phyloP scores from a whole-genome alignment of 2,797 vertebrate genomes.

The Acrossocheilus wenchowensis region DNA sequence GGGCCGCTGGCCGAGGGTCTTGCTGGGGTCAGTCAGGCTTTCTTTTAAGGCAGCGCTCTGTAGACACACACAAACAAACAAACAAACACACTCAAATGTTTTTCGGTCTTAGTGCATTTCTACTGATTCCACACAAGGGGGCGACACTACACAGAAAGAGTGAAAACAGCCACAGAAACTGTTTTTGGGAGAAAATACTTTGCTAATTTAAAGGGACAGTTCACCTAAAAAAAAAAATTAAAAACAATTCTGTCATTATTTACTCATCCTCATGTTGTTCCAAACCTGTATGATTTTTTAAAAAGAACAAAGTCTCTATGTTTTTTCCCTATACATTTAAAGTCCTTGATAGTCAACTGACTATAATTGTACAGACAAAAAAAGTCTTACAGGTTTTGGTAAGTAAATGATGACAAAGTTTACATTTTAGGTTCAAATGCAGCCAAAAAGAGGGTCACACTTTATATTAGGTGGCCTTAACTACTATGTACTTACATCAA shows the following conservation, averaged over 20 bases:
- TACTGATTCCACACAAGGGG: neutral
- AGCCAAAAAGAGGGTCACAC: neutral
- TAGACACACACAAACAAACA: constrained; percentile 31
- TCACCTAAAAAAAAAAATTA: neutral
- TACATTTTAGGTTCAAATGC: neutral
- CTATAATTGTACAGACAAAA: neutral
- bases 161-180: neutral
- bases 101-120: neutral
- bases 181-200: neutral
- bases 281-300: too few species aligned
- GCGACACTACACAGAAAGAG: neutral
- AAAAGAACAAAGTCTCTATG: too few species aligned
- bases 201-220: neutral
- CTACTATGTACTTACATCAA: too few species aligned
- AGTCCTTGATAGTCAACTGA: too few species aligned
- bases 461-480: too few species aligned
- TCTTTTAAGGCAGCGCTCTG: constrained; percentile 81
- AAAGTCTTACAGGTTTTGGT: too few species aligned
- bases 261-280: too few species aligned
- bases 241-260: neutral
- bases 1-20: constrained; percentile 89
- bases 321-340: too few species aligned
- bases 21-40: constrained; percentile 83
- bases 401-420: neutral
- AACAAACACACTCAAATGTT: neutral